Evolutionary conservation across 2,797 vertebrate genomes (phyloP).

Genomic region (Eulemur coronatus): DNA sequence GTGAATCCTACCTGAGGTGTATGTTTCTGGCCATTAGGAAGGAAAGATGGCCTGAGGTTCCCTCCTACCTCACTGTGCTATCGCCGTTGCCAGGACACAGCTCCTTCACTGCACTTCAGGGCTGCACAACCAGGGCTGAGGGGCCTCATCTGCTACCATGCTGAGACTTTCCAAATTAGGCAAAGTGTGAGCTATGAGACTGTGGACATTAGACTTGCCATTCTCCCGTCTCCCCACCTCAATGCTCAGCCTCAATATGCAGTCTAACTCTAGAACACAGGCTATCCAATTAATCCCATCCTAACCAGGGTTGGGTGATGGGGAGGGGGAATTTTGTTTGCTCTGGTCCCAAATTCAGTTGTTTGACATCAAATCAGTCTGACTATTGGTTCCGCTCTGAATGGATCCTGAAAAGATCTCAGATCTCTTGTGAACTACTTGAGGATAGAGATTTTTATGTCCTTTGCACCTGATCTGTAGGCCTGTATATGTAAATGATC

Average conservation of each 20-base stretch:
- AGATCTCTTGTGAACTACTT: neutral
- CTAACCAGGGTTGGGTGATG: neutral
- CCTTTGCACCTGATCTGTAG: neutral
- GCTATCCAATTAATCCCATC: neutral
- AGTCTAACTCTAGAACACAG: neutral
- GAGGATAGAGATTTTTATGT: neutral
- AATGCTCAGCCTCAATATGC: neutral
- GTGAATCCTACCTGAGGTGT: neutral
- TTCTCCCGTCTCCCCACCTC: neutral
- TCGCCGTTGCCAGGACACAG: neutral
- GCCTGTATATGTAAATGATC: neutral
- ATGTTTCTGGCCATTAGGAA: neutral
- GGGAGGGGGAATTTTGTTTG: neutral
- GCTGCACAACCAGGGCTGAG: accelerated
- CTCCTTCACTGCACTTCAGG: neutral
- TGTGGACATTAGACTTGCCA: neutral
- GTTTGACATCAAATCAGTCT: neutral
- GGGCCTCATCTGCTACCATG: neutral
- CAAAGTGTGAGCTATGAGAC: neutral
- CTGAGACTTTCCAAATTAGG: neutral
- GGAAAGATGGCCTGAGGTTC: neutral
- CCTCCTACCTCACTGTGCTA: neutral
- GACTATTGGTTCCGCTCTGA: neutral
- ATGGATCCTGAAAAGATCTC: neutral
- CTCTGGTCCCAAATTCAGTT: neutral